Percentiles rank a stretch among this genome's conserved stretches.
Evolutionary conservation across 2,888 invertebrate genomes (phyloP).

Genomic region (Apocheima hispidaria): DNA sequence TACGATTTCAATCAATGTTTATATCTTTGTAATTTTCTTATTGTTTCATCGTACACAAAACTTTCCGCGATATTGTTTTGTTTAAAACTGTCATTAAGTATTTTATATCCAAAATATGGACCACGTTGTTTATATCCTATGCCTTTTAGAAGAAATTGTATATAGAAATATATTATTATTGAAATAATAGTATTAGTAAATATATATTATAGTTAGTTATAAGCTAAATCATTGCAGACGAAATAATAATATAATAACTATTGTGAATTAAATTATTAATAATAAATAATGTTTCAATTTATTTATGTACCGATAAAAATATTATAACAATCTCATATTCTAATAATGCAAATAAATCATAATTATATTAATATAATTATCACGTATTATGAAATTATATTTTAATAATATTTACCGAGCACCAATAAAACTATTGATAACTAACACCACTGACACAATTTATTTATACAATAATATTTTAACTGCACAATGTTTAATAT

Average conservation of each 20-base stretch:
- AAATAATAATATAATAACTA: constrained; percentile 45
- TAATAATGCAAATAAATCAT: constrained; percentile 7
- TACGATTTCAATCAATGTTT: not conserved
- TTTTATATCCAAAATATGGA: constrained; percentile 57
- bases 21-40: too few species aligned
- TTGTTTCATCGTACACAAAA: not conserved
- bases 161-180: constrained; percentile 50
- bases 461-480: constrained; percentile 38
- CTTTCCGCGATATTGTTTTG: not conserved
- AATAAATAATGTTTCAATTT: constrained; percentile 3
- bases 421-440: constrained; percentile 39
- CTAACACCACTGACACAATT: constrained; percentile 40
- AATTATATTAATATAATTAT: constrained; percentile 38
- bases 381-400: constrained; percentile 47
- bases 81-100: constrained; percentile 7
- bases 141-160: constrained; percentile 71
- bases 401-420: constrained; percentile 39
- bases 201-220: constrained; percentile 41
- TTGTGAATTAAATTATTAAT: constrained; percentile 7
- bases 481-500: constrained; percentile 20
- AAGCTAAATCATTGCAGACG: constrained; percentile 57
- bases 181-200: constrained; percentile 48
- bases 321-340: constrained; percentile 6
- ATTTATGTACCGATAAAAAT: constrained; percentile 3
- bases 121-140: constrained; percentile 74